A percentile compares a stretch with the other conserved stretches of the same genome.
phyloP scores from a whole-genome alignment of 2,888 invertebrate species.

The Cryptocephalus primarius region DNA sequence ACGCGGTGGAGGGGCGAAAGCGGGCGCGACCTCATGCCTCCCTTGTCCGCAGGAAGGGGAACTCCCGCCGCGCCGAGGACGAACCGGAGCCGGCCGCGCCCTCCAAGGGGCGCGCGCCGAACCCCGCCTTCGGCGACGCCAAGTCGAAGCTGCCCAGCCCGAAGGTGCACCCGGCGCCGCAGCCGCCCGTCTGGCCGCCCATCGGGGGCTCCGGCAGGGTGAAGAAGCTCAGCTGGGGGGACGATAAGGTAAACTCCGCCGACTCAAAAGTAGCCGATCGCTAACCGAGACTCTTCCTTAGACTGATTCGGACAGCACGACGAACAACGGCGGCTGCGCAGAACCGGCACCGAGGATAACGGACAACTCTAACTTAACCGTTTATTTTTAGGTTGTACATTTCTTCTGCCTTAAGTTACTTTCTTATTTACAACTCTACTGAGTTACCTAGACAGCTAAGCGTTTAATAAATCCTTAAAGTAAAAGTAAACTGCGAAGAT shows the following conservation, averaged over 20 bases:
- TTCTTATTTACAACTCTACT: too few relatives aligned
- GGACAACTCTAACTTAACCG: conserved; percentile 47
- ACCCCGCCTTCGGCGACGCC: conserved; percentile 36
- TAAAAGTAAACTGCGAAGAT: too few relatives aligned
- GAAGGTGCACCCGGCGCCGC: conserved; percentile 38
- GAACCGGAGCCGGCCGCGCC: neutral
- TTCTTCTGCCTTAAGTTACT: too few relatives aligned
- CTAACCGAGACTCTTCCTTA: too few relatives aligned
- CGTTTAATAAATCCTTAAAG: too few relatives aligned
- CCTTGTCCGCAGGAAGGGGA: too few relatives aligned
- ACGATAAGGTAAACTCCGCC: conserved; percentile 39
- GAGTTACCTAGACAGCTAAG: too few relatives aligned
- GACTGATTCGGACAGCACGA: conserved; percentile 42
- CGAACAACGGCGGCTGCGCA: conserved; percentile 37
- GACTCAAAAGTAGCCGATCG: too few relatives aligned
- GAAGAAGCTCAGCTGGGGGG: conserved; percentile 72
- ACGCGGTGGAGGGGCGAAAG: neutral
- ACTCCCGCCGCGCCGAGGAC: too few relatives aligned
- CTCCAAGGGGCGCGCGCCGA: conserved; percentile 8
- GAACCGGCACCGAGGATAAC: conserved; percentile 35
- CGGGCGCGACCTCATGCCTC: neutral
- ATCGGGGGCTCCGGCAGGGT: conserved; percentile 58
- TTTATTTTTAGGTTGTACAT: conserved; percentile 42
- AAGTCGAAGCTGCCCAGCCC: conserved; percentile 33
- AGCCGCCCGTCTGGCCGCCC: conserved; percentile 49